Evolutionary conservation across 2,888 invertebrate species (phyloP).

Genomic region (Phytoseiulus persimilis): DNA sequence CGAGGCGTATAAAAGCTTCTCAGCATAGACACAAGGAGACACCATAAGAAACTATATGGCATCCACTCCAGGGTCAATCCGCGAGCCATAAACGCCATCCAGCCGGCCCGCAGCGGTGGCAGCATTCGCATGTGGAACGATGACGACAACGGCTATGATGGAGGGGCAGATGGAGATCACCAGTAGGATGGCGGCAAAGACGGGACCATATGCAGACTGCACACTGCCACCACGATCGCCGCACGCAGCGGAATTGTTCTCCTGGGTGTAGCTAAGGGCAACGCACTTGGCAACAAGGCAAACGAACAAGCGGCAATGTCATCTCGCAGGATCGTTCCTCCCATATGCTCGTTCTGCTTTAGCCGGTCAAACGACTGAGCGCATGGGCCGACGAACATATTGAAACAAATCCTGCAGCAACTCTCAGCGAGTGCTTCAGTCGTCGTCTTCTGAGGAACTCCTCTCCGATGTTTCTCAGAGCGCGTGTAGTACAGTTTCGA

Average conservation of each 20-base stretch:
- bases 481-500: not conserved
- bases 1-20: not conserved
- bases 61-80: slow-evolving; percentile 22
- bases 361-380: not conserved
- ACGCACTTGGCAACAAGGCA: slow-evolving; percentile 5
- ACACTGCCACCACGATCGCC: slow-evolving; percentile 6
- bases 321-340: not conserved
- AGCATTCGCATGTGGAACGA: not conserved
- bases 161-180: not conserved
- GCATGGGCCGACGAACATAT: not conserved
- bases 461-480: not conserved
- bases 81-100: slow-evolving; percentile 32
- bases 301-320: slow-evolving; percentile 5
- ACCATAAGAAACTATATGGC: slow-evolving; percentile 38
- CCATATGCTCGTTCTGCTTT: not conserved
- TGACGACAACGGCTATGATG: not conserved
- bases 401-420: not conserved
- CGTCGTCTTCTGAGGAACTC: not conserved
- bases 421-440: not conserved
- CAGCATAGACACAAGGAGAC: not conserved
- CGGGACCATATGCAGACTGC: not conserved
- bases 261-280: slow-evolving; percentile 33
- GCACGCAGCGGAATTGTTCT: slow-evolving; percentile 34
- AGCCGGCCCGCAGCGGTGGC: not conserved
- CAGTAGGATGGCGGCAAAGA: not conserved